These are phyloP conservation scores for Sander lucioperca DNA, from an alignment of 2,113 vertebrate genomes.

Conservation along the genomic window DNA sequence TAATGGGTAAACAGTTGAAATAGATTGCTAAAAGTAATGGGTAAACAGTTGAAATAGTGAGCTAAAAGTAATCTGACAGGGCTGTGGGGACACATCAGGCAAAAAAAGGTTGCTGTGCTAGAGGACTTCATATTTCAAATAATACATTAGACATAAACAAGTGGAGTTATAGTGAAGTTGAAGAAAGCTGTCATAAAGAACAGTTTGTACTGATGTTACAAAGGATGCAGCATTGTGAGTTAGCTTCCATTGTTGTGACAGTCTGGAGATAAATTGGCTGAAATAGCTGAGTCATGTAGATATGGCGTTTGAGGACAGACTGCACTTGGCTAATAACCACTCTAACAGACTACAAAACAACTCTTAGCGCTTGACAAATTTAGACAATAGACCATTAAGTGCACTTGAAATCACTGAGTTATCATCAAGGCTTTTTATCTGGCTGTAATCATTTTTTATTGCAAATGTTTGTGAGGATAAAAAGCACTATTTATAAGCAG, in stretches of 20 bases:
- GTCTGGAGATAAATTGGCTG: slow-evolving; percentile 60
- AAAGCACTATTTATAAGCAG: slow-evolving; percentile 45
- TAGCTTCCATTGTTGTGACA: slow-evolving; percentile 65
- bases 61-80: not conserved
- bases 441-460: slow-evolving; percentile 62
- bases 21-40: not conserved
- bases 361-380: slow-evolving; percentile 70
- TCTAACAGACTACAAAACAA: slow-evolving; percentile 69
- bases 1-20: too few relatives aligned
- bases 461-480: slow-evolving; percentile 49
- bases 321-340: slow-evolving; percentile 70
- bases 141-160: not conserved
- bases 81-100: not conserved
- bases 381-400: slow-evolving; percentile 75
- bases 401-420: slow-evolving; percentile 68
- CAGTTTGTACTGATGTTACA: slow-evolving; percentile 20
- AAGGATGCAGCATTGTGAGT: slow-evolving; percentile 20
- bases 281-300: slow-evolving; percentile 69
- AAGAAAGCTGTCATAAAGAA: slow-evolving; percentile 19
- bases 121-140: slow-evolving; percentile 16
- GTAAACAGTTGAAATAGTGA: not conserved
- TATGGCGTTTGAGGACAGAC: slow-evolving; percentile 61
- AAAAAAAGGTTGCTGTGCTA: not conserved
- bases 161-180: not conserved
- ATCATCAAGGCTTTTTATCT: slow-evolving; percentile 59